Conservation (phyloP, 2,797 vertebrate genomes). For the Oreonectes daqikongensis region DNA sequence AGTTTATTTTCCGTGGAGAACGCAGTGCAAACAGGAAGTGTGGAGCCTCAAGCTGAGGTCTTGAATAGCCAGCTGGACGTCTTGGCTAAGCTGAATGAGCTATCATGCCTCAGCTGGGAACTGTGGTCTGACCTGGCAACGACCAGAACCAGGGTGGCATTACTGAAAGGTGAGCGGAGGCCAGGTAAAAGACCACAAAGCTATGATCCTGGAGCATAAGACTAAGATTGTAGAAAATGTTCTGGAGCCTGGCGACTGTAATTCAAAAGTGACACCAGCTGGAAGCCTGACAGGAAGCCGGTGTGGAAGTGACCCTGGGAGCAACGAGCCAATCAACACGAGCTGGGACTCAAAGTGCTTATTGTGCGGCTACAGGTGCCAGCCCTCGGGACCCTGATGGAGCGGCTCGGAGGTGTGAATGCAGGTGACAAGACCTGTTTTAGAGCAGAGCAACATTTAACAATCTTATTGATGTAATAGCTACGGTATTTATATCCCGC, state of each 20-base stretch:
- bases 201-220: constrained; percentile 56
- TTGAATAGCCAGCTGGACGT: constrained; percentile 30
- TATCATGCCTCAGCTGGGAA: constrained; percentile 17
- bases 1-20: not conserved
- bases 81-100: constrained; percentile 9
- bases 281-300: constrained; percentile 34
- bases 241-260: constrained; percentile 67
- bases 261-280: constrained; percentile 54
- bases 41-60: constrained; percentile 21
- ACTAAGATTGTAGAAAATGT: constrained; percentile 33
- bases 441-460: constrained; percentile 1
- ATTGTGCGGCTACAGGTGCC: constrained; percentile 9
- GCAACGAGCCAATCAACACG: constrained; percentile 5
- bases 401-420: constrained; percentile 16
- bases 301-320: constrained; percentile 20
- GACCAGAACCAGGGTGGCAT: constrained; percentile 73
- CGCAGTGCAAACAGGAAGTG: constrained; percentile 23
- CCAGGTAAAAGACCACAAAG: constrained; percentile 64
- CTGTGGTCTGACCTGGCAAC: constrained; percentile 66
- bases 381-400: constrained; percentile 1
- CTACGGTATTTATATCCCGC: not conserved
- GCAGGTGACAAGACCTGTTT: constrained; percentile 13
- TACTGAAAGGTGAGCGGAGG: constrained; percentile 67
- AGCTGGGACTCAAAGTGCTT: constrained; percentile 19
- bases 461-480: not conserved